Base-by-base conservation (phyloP, 2,113 vertebrate species). In the Proteles cristata region DNA sequence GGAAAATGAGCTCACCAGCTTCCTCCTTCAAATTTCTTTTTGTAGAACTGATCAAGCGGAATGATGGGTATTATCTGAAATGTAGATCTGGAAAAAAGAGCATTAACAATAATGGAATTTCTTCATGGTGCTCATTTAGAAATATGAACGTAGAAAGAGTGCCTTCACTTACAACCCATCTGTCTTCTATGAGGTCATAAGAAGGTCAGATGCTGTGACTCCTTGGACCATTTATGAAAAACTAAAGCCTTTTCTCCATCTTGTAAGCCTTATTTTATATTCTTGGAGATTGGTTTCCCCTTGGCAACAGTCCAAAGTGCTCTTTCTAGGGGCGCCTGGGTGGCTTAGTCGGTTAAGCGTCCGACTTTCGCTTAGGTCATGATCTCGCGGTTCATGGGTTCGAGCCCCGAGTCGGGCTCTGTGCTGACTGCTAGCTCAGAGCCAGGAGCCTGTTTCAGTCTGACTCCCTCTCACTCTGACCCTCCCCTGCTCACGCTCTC, bases 291-390 rank as follows among this genome's bases (percentile, higher is more conserved):
- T 93, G 48, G 11, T 96, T 97, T 98, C 11, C 82, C 61, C 15
- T 95, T 98, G 97, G 97, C 91, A 88, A 81, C 88, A 80, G 9
- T 96, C 97, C 96, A 96, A 97, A 97, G 90, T 55, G 87, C 15
- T 98, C 98, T 98, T 98, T 98, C 95, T 76, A 90, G 96, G 96
- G 92, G 91, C 39, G 39, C 39, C 39, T 39, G 39, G 39, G 39
- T 39, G 39, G 39, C 39, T 39, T 39, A 39, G 39, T 39, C 3
- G 39, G 39, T 39, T 39, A 39, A 39, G 39, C 39, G 39, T 39
- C 39, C 39, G 39, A 39, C 39, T 39, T 39, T 39, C 39, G 39
- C 39, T 39, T 39, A 39, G 39, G 39, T 39, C 39, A 39, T 39
- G 39, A 39, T 39, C 39, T 39, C 39, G 39, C 39, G 39, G 39